A percentile compares a stretch with the other conserved stretches of the same genome.
Conservation (phyloP, 2,888 invertebrate species). For the Polydrusus tereticollis region DNA sequence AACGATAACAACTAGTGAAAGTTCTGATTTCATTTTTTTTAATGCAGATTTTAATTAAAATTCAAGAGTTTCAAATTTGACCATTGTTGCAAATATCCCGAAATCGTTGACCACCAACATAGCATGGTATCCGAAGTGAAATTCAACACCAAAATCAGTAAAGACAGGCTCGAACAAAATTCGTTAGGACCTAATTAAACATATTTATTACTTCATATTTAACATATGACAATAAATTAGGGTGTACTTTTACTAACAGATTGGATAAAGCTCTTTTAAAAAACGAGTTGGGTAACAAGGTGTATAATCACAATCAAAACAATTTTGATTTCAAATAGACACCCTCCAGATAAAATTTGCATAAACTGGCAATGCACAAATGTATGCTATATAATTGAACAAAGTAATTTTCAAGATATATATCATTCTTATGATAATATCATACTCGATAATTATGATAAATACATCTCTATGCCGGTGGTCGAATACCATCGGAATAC, state of each 20-base stretch:
- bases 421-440: conserved; percentile 36
- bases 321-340: too few relatives aligned
- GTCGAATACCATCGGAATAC: conserved; percentile 23
- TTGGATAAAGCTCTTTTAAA: background rate
- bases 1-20: too few relatives aligned
- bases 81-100: background rate
- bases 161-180: background rate
- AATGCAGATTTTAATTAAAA: too few relatives aligned
- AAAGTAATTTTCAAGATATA: conserved; percentile 20
- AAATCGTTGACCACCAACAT: background rate
- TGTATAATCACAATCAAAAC: too few relatives aligned
- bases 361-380: too few relatives aligned
- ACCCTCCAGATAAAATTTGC: too few relatives aligned
- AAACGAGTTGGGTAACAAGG: background rate
- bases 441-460: conserved; percentile 35
- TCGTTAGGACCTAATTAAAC: background rate
- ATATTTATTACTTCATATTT: background rate
- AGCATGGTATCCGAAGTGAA: background rate
- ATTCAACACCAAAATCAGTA: conserved; percentile 2
- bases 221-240: conserved; percentile 2
- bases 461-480: conserved; percentile 31
- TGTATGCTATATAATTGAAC: background rate
- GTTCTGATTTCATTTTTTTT: too few relatives aligned
- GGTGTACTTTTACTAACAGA: background rate
- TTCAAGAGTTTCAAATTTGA: background rate